These are phyloP conservation scores for Hesperophylax magnus DNA, from an alignment of 1,140 invertebrate species.

Conservation along the genomic window DNA sequence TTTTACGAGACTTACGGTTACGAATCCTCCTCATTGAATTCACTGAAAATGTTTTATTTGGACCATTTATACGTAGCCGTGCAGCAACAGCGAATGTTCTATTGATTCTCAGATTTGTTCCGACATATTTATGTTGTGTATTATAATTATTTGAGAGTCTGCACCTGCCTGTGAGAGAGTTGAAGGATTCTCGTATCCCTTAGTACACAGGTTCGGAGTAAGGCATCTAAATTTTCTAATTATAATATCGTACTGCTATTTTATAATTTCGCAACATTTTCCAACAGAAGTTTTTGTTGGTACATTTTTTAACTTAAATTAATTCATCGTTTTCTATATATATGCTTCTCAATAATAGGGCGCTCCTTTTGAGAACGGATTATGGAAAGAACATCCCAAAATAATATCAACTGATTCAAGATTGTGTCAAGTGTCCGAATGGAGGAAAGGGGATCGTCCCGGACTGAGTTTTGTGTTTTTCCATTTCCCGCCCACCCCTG, in stretches of 20 bases:
- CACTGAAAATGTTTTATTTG: conserved; percentile 43
- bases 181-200: conserved; percentile 1
- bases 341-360: too few species aligned
- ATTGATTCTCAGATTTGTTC: conserved; percentile 36
- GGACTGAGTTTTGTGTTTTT: conserved; percentile 29
- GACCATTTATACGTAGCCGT: conserved; percentile 6
- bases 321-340: too few species aligned
- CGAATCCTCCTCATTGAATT: not conserved
- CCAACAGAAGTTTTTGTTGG: too few species aligned
- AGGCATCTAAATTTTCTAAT: too few species aligned
- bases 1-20: conserved; percentile 21
- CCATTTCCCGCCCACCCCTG: too few species aligned
- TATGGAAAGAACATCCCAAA: too few species aligned
- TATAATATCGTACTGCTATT: too few species aligned
- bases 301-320: too few species aligned
- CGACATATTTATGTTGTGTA: not conserved
- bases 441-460: not conserved
- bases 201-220: not conserved
- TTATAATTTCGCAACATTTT: too few species aligned
- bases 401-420: too few species aligned
- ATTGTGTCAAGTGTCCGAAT: too few species aligned
- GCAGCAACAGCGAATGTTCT: conserved; percentile 35
- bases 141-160: conserved; percentile 16
- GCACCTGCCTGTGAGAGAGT: not conserved
- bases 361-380: too few species aligned